Conservation (phyloP, 2,797 vertebrate species). For the Propithecus perrieri region DNA sequence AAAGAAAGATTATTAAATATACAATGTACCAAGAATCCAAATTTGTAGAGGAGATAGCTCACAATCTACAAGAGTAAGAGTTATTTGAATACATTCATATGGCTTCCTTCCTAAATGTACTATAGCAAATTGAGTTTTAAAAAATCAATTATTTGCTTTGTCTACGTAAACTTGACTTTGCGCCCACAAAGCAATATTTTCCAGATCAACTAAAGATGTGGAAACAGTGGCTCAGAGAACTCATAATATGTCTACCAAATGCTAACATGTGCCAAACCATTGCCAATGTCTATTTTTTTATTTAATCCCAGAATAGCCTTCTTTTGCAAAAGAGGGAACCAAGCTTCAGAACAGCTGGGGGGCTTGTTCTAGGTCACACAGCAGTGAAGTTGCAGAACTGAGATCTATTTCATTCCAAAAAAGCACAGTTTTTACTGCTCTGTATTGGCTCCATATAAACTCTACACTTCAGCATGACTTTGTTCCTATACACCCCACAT, state of each 20-base stretch:
- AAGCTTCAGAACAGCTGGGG: neutral
- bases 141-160: neutral
- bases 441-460: neutral
- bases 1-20: constrained; percentile 29
- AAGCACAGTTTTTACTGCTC: neutral
- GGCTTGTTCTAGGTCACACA: neutral
- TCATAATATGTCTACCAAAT: neutral
- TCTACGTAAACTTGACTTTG: constrained; percentile 1
- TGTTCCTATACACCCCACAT: neutral
- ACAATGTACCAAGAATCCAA: neutral
- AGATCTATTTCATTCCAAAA: neutral
- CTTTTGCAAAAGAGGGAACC: neutral
- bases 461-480: neutral
- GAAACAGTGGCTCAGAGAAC: neutral
- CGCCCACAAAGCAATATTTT: neutral
- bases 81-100: neutral
- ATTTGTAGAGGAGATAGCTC: constrained; percentile 35
- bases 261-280: neutral
- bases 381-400: neutral
- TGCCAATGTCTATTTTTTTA: neutral
- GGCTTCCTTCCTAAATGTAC: neutral
- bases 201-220: neutral
- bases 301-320: neutral
- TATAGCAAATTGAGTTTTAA: neutral
- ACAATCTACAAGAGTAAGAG: neutral